These are phyloP conservation scores for Myzus persicae DNA, from an alignment of 1,140 invertebrate genomes.

Conservation along the genomic window DNA sequence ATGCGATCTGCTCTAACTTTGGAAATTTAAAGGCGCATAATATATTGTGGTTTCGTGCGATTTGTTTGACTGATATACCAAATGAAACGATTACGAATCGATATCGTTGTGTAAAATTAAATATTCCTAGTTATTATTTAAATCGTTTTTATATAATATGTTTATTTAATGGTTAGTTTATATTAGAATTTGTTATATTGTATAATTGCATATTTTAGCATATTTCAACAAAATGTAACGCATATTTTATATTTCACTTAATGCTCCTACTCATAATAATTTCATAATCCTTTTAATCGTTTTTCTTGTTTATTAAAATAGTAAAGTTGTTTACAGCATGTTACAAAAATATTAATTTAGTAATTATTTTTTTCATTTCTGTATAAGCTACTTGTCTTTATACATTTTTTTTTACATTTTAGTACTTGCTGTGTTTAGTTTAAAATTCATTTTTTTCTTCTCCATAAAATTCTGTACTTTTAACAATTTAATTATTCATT, in stretches of 20 bases:
- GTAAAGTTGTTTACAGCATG: not conserved
- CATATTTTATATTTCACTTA: not conserved
- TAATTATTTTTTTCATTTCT: not conserved
- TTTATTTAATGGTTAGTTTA: not conserved
- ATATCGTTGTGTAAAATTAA: not conserved
- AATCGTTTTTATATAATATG: not conserved
- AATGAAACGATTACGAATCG: not conserved
- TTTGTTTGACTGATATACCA: not conserved
- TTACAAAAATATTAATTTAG: slow-evolving; percentile 5
- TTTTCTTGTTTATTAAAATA: not conserved
- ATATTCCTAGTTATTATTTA: not conserved
- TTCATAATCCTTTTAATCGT: slow-evolving; percentile 1
- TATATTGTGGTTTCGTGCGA: not conserved
- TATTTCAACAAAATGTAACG: too few species aligned
- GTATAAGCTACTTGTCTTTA: not conserved
- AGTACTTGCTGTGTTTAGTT: not conserved
- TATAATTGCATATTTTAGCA: not conserved
- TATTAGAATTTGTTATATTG: not conserved
- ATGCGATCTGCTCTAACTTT: not conserved
- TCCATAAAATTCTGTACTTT: not conserved
- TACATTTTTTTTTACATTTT: not conserved
- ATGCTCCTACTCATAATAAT: not conserved
- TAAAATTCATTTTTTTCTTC: not conserved
- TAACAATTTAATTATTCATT: not conserved
- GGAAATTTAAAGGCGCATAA: not conserved